These are phyloP conservation scores for Malacoctenus gilli DNA, from an alignment of 2,797 vertebrate genomes.

Conservation along the genomic window DNA sequence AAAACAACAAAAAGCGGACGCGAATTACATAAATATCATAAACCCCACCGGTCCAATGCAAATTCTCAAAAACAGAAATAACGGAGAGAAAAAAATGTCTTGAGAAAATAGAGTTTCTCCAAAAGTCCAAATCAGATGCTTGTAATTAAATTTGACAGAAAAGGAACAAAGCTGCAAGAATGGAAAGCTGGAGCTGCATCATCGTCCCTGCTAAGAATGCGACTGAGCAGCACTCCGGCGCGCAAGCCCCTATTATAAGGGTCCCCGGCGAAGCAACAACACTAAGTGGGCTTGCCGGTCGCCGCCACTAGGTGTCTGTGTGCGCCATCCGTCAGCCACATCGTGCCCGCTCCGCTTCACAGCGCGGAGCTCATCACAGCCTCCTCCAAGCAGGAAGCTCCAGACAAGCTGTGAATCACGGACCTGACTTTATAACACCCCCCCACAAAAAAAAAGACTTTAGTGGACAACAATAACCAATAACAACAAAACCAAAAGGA, in stretches of 20 bases:
- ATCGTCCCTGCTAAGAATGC: conserved; percentile 30
- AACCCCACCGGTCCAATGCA: no score
- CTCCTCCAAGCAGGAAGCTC: background rate
- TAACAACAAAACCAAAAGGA: no score
- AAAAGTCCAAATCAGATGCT: background rate
- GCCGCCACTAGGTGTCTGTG: conserved; percentile 69
- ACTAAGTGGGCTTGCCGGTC: conserved; percentile 19
- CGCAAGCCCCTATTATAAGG: conserved; percentile 56
- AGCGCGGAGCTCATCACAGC: background rate
- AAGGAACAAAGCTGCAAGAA: conserved; percentile 15
- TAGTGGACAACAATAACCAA: no score
- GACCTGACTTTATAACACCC: conserved; percentile 3
- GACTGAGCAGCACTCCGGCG: conserved; percentile 47
- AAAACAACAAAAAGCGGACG: conserved; percentile 21
- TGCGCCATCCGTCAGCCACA: conserved; percentile 33
- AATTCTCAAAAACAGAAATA: background rate
- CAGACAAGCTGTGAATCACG: background rate
- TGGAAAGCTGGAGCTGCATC: conserved; percentile 33
- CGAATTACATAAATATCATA: background rate
- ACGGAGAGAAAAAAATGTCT: background rate
- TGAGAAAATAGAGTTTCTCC: no score
- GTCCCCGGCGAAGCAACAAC: conserved; percentile 22
- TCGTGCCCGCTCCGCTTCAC: no score
- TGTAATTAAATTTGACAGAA: conserved; percentile 7
- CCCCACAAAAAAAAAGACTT: no score